Conservation (phyloP, 2,797 vertebrate genomes). For the Mormyrops boulengeri region DNA sequence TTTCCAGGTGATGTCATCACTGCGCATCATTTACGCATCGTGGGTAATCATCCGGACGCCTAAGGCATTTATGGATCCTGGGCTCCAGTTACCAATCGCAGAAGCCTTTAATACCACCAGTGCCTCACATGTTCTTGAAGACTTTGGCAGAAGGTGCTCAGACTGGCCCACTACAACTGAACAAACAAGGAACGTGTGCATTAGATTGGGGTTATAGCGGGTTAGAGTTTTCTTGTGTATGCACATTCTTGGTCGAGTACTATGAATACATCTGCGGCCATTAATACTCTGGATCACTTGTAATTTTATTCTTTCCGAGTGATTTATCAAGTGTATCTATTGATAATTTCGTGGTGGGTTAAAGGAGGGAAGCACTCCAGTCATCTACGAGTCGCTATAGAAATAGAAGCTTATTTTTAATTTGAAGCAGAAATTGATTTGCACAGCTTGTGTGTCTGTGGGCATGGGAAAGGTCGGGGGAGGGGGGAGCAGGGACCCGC, state of each 20-base stretch:
- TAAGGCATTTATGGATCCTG: background rate
- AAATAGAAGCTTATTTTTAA: slow-evolving; percentile 9
- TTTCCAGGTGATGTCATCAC: background rate
- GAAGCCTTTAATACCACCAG: background rate
- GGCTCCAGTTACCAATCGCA: background rate
- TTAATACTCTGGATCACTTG: background rate
- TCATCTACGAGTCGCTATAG: background rate
- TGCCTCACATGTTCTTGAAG: background rate
- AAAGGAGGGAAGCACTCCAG: background rate
- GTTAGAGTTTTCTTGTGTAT: background rate
- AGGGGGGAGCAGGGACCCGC: background rate
- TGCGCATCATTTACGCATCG: background rate
- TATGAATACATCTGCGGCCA: background rate
- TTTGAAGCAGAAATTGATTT: slow-evolving; percentile 9
- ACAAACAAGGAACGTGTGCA: background rate
- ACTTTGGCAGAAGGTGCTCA: background rate
- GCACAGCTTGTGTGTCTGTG: background rate
- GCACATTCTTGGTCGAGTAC: background rate
- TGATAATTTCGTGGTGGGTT: background rate
- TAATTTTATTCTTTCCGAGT: background rate
- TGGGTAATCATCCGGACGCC: background rate
- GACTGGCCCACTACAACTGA: background rate
- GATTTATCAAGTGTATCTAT: background rate
- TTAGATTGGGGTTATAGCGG: background rate
- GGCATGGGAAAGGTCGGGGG: slow-evolving; percentile 12